Evolutionary conservation across 2,888 invertebrate species (phyloP).

Genomic region (Cyaniris semiargus): DNA sequence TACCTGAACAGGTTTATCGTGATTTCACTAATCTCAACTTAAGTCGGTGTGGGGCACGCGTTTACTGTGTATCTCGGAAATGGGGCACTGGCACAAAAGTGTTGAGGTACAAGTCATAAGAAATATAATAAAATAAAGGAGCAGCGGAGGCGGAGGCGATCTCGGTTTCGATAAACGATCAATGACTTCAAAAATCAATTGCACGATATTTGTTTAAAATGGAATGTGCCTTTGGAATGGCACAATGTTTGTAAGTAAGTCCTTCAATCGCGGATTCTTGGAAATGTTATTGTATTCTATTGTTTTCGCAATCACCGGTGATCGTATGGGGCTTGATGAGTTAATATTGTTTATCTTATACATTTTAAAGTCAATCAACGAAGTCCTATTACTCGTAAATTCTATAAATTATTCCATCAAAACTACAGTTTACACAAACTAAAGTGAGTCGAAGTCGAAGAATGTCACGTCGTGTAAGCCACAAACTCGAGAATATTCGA

Average conservation of each 20-base stretch:
- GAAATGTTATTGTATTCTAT: too few relatives aligned
- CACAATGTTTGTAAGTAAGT: too few relatives aligned
- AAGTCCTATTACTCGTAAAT: slow-evolving; percentile 2
- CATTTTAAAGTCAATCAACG: not conserved
- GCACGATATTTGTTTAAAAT: too few relatives aligned
- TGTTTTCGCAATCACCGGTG: too few relatives aligned
- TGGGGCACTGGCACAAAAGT: slow-evolving; percentile 42
- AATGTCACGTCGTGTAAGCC: slow-evolving; percentile 1
- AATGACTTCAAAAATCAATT: too few relatives aligned
- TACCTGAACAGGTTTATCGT: slow-evolving; percentile 18
- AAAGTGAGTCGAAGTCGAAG: not conserved
- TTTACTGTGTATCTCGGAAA: slow-evolving; percentile 39
- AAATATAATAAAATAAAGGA: not conserved
- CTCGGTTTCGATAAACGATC: too few relatives aligned
- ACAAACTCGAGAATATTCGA: not conserved
- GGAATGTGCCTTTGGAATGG: too few relatives aligned
- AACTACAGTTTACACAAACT: not conserved
- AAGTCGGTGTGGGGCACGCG: slow-evolving; percentile 41
- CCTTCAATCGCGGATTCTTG: too few relatives aligned
- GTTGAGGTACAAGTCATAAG: slow-evolving; percentile 34
- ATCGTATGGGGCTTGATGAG: too few relatives aligned
- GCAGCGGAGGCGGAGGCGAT: not conserved
- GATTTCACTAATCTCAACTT: slow-evolving; percentile 7
- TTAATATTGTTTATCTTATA: too few relatives aligned
- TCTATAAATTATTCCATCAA: slow-evolving; percentile 3